A percentile compares a stretch with the other conserved stretches of the same genome.
These are phyloP conservation scores for Nomada ferruginata DNA, from an alignment of 2,888 invertebrate genomes.

Conservation along the genomic window DNA sequence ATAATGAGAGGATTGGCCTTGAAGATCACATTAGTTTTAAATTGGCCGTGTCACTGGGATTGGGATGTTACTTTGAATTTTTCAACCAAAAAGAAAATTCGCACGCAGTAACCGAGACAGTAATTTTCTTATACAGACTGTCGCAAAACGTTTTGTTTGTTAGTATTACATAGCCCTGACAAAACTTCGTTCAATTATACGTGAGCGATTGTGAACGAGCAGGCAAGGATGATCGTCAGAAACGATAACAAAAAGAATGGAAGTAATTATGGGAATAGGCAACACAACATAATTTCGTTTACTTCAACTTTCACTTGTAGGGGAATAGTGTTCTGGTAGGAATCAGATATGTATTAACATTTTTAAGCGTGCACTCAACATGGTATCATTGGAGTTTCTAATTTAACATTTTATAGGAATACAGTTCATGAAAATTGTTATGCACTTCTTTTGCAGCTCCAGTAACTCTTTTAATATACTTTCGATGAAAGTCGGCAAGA, in stretches of 20 bases:
- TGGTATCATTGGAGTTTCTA: no score
- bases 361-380: neutral
- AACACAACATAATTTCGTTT: conserved; percentile 6
- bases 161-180: neutral
- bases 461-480: neutral
- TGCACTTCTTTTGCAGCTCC: no score
- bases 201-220: neutral
- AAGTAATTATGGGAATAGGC: conserved; percentile 19
- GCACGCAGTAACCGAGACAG: neutral
- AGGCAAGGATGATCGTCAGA: conserved; percentile 8
- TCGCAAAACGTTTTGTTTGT: neutral
- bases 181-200: neutral
- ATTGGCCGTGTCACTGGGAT: no score
- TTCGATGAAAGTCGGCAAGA: neutral
- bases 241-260: conserved; percentile 10
- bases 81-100: no score
- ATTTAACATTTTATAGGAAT: no score
- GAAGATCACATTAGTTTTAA: neutral
- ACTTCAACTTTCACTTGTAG: conserved; percentile 16
- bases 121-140: neutral
- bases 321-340: neutral
- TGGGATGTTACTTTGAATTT: no score
- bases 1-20: neutral
- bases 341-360: neutral
- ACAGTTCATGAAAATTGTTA: no score